These are phyloP conservation scores for Pogonognathellus flavescens DNA, from an alignment of 1,140 invertebrate genomes.

Conservation along the genomic window DNA sequence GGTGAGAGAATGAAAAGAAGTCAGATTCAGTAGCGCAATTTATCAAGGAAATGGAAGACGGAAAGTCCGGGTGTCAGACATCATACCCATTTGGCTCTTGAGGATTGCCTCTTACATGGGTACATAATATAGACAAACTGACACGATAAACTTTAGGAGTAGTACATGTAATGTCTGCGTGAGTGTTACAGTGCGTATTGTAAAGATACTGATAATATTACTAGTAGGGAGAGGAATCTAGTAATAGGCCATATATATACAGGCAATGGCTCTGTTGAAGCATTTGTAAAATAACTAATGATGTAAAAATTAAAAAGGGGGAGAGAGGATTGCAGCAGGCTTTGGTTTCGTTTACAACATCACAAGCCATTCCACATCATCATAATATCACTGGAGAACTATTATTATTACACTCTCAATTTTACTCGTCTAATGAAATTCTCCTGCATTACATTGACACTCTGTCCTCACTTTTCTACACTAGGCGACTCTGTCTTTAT, in stretches of 20 bases:
- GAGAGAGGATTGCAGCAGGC: neutral
- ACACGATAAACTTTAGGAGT: neutral
- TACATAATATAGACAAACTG: too few species aligned
- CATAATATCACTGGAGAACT: neutral
- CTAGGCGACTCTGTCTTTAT: too few species aligned
- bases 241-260: too few species aligned
- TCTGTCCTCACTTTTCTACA: too few species aligned
- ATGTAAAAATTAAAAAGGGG: slow-evolving; percentile 30
- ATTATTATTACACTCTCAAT: neutral
- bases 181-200: neutral
- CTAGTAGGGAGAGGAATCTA: neutral
- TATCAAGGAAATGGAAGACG: slow-evolving; percentile 6
- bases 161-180: neutral
- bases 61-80: slow-evolving; percentile 3
- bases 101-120: neutral
- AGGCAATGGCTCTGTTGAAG: neutral
- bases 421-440: too few species aligned
- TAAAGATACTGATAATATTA: neutral
- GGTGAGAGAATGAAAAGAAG: too few species aligned
- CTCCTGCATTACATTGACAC: too few species aligned
- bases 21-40: neutral
- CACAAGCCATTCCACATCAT: neutral
- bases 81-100: neutral
- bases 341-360: neutral
- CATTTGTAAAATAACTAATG: slow-evolving; percentile 31